A percentile compares a stretch with the other conserved stretches of the same genome.
Evolutionary conservation across 2,797 vertebrate species (phyloP).

Genomic region (Rhynchotus rufescens): DNA sequence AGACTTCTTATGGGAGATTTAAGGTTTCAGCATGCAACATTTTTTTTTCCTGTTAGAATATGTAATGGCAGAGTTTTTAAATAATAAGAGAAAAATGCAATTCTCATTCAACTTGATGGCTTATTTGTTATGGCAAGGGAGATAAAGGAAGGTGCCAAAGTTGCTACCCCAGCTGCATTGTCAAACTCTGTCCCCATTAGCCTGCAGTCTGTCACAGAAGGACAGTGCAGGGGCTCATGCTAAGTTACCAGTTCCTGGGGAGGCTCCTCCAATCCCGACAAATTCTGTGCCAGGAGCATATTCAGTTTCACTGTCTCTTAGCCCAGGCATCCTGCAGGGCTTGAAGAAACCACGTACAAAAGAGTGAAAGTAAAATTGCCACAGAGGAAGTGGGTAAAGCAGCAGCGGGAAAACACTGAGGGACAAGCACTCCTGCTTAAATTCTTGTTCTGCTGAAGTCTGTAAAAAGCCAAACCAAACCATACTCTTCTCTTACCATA

Average conservation of each 20-base stretch:
- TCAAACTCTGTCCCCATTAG: background rate
- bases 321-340: background rate
- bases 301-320: background rate
- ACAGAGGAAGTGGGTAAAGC: background rate
- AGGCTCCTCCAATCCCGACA: background rate
- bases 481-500: background rate
- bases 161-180: background rate
- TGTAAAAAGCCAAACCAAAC: background rate
- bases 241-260: background rate
- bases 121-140: background rate
- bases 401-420: background rate
- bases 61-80: background rate
- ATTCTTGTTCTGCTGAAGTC: background rate
- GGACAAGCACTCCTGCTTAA: background rate
- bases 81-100: background rate
- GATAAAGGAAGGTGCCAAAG: background rate
- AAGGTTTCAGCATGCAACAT: background rate
- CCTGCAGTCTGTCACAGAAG: too few relatives aligned
- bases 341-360: background rate
- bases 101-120: background rate
- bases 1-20: accelerated
- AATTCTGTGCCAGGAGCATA: background rate
- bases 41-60: background rate
- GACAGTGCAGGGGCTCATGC: background rate
- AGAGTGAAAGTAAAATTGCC: background rate